A percentile compares a stretch with the other conserved stretches of the same genome.
These are phyloP conservation scores for Chloroceryle aenea DNA, from an alignment of 2,113 vertebrate genomes.

Conservation along the genomic window DNA sequence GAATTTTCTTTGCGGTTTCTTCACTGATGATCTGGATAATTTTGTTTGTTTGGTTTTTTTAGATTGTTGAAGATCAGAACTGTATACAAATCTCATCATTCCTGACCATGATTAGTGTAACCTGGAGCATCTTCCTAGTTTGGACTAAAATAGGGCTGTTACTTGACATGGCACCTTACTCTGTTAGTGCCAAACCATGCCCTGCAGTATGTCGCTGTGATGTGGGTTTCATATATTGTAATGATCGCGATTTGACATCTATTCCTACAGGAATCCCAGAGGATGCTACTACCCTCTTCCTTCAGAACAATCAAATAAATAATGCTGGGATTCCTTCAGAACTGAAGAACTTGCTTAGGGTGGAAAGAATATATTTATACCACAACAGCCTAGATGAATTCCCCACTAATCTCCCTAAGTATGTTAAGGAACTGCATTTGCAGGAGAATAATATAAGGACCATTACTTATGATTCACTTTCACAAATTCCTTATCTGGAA, in stretches of 20 bases:
- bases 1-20: slow-evolving; percentile 19
- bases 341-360: slow-evolving; percentile 87
- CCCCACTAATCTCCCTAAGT: slow-evolving; percentile 94
- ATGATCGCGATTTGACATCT: slow-evolving; percentile 96
- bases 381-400: slow-evolving; percentile 98
- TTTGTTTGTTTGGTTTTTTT: slow-evolving; percentile 73
- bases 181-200: slow-evolving; percentile 89
- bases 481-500: slow-evolving; percentile 95
- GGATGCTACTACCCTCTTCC: slow-evolving; percentile 96
- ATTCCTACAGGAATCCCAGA: slow-evolving; percentile 93
- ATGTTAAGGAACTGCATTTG: slow-evolving; percentile 95
- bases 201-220: slow-evolving; percentile 95
- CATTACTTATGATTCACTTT: slow-evolving; percentile 94
- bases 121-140: slow-evolving; percentile 90
- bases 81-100: slow-evolving; percentile 78
- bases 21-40: slow-evolving; percentile 64
- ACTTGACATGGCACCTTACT: slow-evolving; percentile 87
- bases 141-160: slow-evolving; percentile 92
- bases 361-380: slow-evolving; percentile 98
- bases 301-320: slow-evolving; percentile 99
- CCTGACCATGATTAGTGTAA: slow-evolving; percentile 92
- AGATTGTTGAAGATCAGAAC: slow-evolving; percentile 83
- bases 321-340: slow-evolving; percentile 96
- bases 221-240: slow-evolving; percentile 98
- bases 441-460: slow-evolving; percentile 98